Percentiles rank a stretch among this genome's conserved stretches.
Conservation (phyloP, 2,888 invertebrate species). For the Eristalis intricaria region DNA sequence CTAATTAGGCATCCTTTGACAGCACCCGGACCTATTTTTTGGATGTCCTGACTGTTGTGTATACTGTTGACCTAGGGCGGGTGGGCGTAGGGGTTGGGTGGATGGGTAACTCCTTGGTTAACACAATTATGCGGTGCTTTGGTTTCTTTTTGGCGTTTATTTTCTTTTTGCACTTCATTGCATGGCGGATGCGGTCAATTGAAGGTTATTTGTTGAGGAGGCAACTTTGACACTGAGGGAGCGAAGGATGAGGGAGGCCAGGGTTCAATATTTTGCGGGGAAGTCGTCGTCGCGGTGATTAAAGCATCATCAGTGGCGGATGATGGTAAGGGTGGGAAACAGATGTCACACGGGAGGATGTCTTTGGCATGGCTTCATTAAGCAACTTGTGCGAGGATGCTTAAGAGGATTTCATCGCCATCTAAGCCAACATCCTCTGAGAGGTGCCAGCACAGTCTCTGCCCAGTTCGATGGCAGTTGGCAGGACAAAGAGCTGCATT, state of each 20-base stretch:
- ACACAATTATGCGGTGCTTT: slow-evolving; percentile 56
- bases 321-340: too few species aligned
- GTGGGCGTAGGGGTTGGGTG: neutral
- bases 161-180: neutral
- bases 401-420: too few species aligned
- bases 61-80: slow-evolving; percentile 54
- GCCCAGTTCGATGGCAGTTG: too few species aligned
- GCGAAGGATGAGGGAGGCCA: neutral
- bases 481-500: too few species aligned
- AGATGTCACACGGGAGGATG: too few species aligned
- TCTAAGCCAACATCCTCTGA: too few species aligned
- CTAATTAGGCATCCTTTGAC: slow-evolving; percentile 66
- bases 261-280: neutral
- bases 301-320: neutral
- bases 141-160: neutral
- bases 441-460: too few species aligned
- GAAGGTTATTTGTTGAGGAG: slow-evolving; percentile 56
- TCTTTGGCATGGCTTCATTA: too few species aligned
- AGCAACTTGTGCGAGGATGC: too few species aligned
- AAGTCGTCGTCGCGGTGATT: too few species aligned
- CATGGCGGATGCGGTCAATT: neutral
- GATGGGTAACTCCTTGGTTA: neutral
- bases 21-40: slow-evolving; percentile 48
- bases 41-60: slow-evolving; percentile 12
- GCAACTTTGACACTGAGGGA: slow-evolving; percentile 39